Percentiles rank a stretch among this genome's conserved stretches.
Conservation (phyloP, 2,113 vertebrate species). For the Sterna hirundo region DNA sequence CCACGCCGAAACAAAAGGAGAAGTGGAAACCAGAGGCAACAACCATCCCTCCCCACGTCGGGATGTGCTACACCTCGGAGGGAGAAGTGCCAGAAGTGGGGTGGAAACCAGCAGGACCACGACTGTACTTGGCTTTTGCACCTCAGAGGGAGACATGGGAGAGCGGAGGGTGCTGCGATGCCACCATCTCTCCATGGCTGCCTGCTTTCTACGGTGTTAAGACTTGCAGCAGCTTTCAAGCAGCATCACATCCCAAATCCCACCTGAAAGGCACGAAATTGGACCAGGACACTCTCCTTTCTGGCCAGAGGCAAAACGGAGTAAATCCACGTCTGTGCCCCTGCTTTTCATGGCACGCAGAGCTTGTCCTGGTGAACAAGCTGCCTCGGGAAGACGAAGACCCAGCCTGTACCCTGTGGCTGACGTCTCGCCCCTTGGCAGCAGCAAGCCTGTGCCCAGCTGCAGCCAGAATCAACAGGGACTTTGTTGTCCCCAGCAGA, state of each 20-base stretch:
- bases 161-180: not conserved
- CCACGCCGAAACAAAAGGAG: not conserved
- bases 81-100: not conserved
- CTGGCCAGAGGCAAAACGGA: not conserved
- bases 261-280: not conserved
- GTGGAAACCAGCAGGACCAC: not conserved
- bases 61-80: not conserved
- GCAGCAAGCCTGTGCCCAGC: not conserved
- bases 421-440: not conserved
- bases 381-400: not conserved
- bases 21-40: not conserved
- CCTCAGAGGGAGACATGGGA: not conserved
- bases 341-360: not conserved
- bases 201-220: not conserved
- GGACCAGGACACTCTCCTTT: not conserved
- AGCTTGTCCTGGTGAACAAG: not conserved
- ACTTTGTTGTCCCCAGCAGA: not conserved
- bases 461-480: not conserved
- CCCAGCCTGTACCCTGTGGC: not conserved
- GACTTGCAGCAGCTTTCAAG: not conserved
- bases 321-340: not conserved
- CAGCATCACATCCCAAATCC: not conserved
- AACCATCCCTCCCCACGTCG: not conserved
- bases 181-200: rapidly evolving
- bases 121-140: not conserved